A percentile compares a stretch with the other conserved stretches of the same genome.
These are phyloP conservation scores for Sinotaia quadrata DNA, from an alignment of 2,888 invertebrate species.

Conservation along the genomic window DNA sequence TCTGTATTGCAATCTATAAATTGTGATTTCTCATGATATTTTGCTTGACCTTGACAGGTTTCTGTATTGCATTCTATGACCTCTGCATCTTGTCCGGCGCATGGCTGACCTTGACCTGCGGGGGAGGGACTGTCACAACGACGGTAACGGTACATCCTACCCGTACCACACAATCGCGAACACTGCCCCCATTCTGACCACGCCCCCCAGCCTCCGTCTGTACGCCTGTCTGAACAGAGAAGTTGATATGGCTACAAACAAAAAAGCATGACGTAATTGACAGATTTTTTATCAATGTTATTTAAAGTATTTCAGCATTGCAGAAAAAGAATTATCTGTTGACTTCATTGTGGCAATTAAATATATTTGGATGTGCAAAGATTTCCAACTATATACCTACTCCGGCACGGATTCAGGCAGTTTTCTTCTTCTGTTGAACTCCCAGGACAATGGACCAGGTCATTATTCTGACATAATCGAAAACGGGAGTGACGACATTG, in stretches of 20 bases:
- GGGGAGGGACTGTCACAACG: constrained; percentile 52
- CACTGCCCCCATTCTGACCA: constrained; percentile 51
- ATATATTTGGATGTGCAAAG: not conserved
- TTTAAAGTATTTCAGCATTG: not conserved
- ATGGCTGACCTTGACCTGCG: constrained; percentile 44
- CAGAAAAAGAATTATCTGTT: not conserved
- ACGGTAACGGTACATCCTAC: constrained; percentile 49
- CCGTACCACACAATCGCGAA: constrained; percentile 47
- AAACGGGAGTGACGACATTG: constrained; percentile 42
- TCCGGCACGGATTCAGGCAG: constrained; percentile 42
- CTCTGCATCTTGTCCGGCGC: constrained; percentile 43
- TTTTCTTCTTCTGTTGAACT: constrained; percentile 24
- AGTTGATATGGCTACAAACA: not conserved
- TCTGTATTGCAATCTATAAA: too few relatives aligned
- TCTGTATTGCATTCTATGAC: constrained; percentile 38
- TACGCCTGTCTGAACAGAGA: not conserved
- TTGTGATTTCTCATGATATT: too few relatives aligned
- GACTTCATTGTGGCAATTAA: not conserved
- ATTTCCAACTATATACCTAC: constrained; percentile 31
- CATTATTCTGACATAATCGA: constrained; percentile 44
- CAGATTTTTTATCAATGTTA: not conserved
- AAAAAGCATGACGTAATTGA: not conserved
- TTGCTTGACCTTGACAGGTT: constrained; percentile 43
- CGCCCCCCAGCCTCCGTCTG: constrained; percentile 48
- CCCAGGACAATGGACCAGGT: constrained; percentile 41